Conservation (phyloP, 1,140 invertebrate genomes). For the Megalonaias nervosa region DNA sequence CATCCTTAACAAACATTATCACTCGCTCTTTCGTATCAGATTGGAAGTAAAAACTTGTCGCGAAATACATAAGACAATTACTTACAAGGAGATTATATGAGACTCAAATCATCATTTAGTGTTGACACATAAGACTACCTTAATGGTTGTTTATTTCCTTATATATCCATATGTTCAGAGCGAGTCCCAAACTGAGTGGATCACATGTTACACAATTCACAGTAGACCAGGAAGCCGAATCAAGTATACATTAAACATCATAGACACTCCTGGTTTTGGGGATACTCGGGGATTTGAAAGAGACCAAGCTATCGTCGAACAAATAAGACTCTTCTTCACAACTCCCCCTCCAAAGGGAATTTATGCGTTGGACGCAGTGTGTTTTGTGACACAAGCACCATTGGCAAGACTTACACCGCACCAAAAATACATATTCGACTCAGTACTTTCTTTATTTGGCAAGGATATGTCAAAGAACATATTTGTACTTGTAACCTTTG, state of each 20-base stretch:
- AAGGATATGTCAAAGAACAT: constrained; percentile 44
- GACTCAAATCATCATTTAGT: no score
- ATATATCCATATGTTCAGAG: no score
- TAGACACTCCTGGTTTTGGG: constrained; percentile 27
- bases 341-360: constrained; percentile 16
- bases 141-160: no score
- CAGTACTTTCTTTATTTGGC: constrained; percentile 42
- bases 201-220: constrained; percentile 28
- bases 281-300: constrained; percentile 36
- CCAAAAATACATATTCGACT: constrained; percentile 41
- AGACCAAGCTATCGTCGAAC: constrained; percentile 34
- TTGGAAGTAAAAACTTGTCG: no score
- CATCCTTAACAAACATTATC: no score
- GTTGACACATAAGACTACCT: no score
- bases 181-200: constrained; percentile 32
- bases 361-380: constrained; percentile 36
- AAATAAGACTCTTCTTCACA: constrained; percentile 32
- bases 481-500: constrained; percentile 39
- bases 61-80: no score
- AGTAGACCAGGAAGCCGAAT: constrained; percentile 4
- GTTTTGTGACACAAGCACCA: constrained; percentile 23
- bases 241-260: constrained; percentile 13
- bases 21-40: no score
- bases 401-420: constrained; percentile 14
- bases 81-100: no score